A percentile compares a stretch with the other conserved stretches of the same genome.
Conservation (phyloP, 2,888 invertebrate genomes). For the Macaria liturata region DNA sequence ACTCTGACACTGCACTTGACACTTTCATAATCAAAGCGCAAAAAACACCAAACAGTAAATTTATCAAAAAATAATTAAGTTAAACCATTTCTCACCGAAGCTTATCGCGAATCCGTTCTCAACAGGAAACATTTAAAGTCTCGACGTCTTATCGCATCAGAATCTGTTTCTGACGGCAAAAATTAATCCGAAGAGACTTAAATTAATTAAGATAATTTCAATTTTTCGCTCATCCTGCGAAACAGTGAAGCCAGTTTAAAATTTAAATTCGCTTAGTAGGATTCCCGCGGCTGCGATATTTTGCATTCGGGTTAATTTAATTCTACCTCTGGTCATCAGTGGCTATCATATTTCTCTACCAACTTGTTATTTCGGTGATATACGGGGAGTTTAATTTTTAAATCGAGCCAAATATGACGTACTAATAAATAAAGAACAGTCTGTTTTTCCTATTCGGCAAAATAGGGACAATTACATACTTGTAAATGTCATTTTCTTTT, state of each 20-base stretch:
- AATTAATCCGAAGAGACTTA: constrained; percentile 15
- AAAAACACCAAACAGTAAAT: too few relatives aligned
- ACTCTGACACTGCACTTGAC: too few relatives aligned
- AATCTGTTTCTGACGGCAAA: constrained; percentile 20
- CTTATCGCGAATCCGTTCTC: constrained; percentile 3
- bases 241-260: constrained; percentile 28
- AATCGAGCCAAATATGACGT: too few relatives aligned
- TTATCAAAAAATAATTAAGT: neutral
- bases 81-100: neutral
- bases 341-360: constrained; percentile 5
- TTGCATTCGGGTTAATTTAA: constrained; percentile 36
- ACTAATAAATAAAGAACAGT: too few relatives aligned
- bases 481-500: too few relatives aligned
- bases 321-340: constrained; percentile 30
- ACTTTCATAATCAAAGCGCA: too few relatives aligned
- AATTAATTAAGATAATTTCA: constrained; percentile 40
- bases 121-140: constrained; percentile 12
- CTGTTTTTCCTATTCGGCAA: too few relatives aligned
- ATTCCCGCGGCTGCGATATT: constrained; percentile 31
- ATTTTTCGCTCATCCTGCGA: constrained; percentile 36
- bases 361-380: constrained; percentile 5
- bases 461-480: too few relatives aligned
- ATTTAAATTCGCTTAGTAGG: constrained; percentile 27
- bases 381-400: too few relatives aligned
- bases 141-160: constrained; percentile 1